Evolutionary conservation across 2,113 vertebrate genomes (phyloP).

Genomic region (Campylorhamphus procurvoides): DNA sequence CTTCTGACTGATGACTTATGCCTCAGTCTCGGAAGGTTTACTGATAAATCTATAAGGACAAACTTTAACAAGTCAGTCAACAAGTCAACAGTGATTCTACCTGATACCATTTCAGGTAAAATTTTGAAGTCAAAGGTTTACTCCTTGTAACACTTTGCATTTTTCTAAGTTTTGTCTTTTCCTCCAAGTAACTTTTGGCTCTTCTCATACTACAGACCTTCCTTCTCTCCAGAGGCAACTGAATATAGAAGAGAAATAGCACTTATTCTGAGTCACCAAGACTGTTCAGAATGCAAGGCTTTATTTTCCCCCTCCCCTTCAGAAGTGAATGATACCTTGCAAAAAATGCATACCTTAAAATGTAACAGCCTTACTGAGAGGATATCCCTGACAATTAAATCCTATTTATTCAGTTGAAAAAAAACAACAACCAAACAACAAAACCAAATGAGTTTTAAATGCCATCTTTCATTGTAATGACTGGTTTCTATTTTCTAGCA

Average conservation of each 20-base stretch:
- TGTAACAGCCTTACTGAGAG: neutral
- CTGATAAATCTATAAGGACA: neutral
- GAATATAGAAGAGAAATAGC: neutral
- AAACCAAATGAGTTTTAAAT: neutral
- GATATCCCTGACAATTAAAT: neutral
- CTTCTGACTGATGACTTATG: slow-evolving; percentile 31
- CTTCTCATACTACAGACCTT: neutral
- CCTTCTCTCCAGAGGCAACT: neutral
- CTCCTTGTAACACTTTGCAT: neutral
- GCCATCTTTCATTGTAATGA: neutral
- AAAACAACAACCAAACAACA: neutral
- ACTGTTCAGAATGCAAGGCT: neutral
- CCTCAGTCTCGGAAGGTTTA: neutral
- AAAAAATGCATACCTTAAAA: neutral
- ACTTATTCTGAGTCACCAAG: neutral
- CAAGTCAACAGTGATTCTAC: neutral
- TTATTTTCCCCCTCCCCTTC: neutral
- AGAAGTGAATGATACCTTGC: neutral
- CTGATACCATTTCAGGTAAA: slow-evolving; percentile 28
- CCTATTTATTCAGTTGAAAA: neutral
- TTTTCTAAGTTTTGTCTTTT: neutral
- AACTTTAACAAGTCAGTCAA: slow-evolving; percentile 23
- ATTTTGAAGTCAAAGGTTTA: neutral
- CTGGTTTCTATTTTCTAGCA: neutral
- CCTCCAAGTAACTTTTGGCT: neutral